Evolutionary conservation across 2,113 vertebrate genomes (phyloP).

Genomic region (Sorex fumeus): DNA sequence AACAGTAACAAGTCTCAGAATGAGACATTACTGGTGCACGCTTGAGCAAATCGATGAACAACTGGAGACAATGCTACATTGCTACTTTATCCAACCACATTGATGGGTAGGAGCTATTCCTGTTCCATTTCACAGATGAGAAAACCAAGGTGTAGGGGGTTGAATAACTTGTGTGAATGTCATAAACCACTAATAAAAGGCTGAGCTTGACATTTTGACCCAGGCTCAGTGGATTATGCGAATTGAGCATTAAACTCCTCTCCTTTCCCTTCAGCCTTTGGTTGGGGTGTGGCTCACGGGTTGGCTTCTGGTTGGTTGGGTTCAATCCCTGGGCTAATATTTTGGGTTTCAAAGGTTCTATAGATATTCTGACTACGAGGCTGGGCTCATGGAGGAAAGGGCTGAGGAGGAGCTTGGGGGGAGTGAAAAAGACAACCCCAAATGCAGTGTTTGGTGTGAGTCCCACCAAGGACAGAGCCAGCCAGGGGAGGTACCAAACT

Average conservation of each 20-base stretch:
- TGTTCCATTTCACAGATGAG: slow-evolving; percentile 24
- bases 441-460: neutral
- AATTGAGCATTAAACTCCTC: neutral
- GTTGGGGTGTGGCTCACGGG: neutral
- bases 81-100: neutral
- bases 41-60: too few relatives aligned
- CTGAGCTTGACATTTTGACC: neutral
- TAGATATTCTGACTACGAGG: neutral
- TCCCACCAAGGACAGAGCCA: neutral
- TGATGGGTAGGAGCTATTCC: neutral
- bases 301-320: neutral
- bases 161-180: neutral
- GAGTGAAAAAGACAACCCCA: neutral
- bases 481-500: neutral
- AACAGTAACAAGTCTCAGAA: too few relatives aligned
- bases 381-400: neutral
- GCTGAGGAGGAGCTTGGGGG: neutral
- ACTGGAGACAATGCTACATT: too few relatives aligned
- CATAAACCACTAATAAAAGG: neutral
- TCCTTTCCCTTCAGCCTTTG: neutral
- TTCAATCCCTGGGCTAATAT: neutral
- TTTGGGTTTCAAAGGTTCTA: neutral
- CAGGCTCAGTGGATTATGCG: neutral
- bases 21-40: too few relatives aligned
- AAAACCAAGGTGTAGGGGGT: neutral